These are phyloP conservation scores for Papilio xuthus DNA, from an alignment of 1,140 invertebrate species.

Conservation along the genomic window DNA sequence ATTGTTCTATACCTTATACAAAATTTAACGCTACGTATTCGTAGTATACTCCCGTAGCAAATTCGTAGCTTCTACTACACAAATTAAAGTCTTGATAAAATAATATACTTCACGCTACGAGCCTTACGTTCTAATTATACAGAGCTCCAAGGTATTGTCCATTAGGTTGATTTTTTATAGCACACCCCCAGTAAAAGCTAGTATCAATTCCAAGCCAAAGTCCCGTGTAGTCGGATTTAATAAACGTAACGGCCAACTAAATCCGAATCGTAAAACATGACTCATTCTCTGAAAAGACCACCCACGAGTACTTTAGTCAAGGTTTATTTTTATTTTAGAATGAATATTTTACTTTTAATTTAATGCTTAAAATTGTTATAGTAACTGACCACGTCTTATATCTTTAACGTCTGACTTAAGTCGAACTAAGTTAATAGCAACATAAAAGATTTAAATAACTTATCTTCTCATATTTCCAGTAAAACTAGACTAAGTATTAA, in stretches of 20 bases:
- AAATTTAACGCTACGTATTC: background rate
- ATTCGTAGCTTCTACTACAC: background rate
- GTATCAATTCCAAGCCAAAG: slow-evolving; percentile 24
- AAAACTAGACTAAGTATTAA: background rate
- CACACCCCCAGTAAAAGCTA: slow-evolving; percentile 30
- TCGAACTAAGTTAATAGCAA: background rate
- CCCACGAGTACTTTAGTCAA: slow-evolving; percentile 10
- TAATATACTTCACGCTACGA: background rate
- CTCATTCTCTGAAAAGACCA: background rate
- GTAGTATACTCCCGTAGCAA: background rate
- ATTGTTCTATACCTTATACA: background rate
- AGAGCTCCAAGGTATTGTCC: slow-evolving; percentile 22
- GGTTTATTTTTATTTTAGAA: slow-evolving; percentile 10
- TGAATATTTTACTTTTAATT: background rate
- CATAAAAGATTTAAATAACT: background rate
- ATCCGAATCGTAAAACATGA: slow-evolving; percentile 25
- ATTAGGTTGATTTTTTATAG: slow-evolving; percentile 29
- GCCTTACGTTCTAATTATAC: background rate
- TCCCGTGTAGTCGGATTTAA: slow-evolving; percentile 25
- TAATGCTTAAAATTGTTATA: background rate
- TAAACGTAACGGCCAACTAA: slow-evolving; percentile 33
- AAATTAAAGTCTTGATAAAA: background rate
- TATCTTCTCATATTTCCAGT: background rate
- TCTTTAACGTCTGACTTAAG: background rate
- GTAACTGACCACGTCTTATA: background rate